Base-by-base conservation (phyloP, 2,113 vertebrate species). In the Salvelinus alpinus region DNA sequence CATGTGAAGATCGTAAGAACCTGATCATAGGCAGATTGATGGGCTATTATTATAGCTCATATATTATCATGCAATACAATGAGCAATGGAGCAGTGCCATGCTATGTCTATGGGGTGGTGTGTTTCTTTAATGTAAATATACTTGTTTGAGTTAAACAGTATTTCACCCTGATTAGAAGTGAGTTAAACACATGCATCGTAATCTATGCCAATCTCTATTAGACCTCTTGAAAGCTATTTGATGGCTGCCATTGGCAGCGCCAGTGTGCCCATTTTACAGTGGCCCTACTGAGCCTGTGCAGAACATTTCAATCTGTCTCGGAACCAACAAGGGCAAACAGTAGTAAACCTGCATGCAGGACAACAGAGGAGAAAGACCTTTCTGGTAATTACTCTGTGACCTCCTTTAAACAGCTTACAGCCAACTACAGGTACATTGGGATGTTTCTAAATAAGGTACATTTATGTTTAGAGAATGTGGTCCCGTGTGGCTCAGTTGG, bases 361-460 rank as follows among this genome's bases (percentile, higher is more conserved):
- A 12, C 48, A 57, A 8, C 54, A 69, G 47, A 54, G 4, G 51
- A n/a, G 73, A 51, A 54, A 34, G 48, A 68, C 48, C 64, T 59
- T 68, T 7, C 48, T 71, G 25, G 47, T 68, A 76, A 75, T 76
- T 72, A 72, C 57, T 51, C 34, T 8, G 64, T 73, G 74, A 77
- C 75, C 71, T 64, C 67, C 62, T 29, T 13, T 8, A 25, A 48
- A 73, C 18, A 54, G 59, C 27, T 74, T 79, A 64, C 72, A 70
- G 59, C 18, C 9, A 1, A 34, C 65, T 38, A 18, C 5, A 6
- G 29, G 18, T 34, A 68, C 65, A 68, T 16, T 18, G 14, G 29
- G 6, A 34, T n/a, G 65, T 38, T 68, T 68, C 29, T 9, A 1
- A 38, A 68, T 16, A 48, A 70, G 14, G 44, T 38, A 14, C 7